phyloP scores from a whole-genome alignment of 2,888 invertebrate species.

The Cephus pulcher region DNA sequence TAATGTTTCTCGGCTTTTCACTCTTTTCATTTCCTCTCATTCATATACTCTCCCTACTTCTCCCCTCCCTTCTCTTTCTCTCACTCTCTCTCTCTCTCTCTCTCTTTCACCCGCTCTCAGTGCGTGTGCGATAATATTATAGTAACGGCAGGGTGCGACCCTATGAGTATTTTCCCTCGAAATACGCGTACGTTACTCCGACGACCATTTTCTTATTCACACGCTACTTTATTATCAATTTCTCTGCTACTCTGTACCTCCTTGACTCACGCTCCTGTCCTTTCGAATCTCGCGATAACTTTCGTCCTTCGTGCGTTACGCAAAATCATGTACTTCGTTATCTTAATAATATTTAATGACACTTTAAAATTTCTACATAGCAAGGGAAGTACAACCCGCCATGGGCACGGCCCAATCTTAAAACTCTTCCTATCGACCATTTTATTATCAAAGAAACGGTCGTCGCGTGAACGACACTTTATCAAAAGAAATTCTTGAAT shows the following conservation, averaged over 20 bases:
- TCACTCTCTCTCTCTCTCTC: constrained; percentile 17
- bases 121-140: constrained; percentile 47
- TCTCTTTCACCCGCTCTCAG: constrained; percentile 32
- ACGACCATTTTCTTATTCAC: constrained; percentile 14
- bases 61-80: constrained; percentile 4
- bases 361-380: constrained; percentile 62
- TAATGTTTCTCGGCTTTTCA: constrained; percentile 24
- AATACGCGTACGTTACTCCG: constrained; percentile 23
- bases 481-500: background rate
- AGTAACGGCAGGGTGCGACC: constrained; percentile 48
- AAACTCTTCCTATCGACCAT: constrained; percentile 9
- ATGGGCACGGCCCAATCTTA: constrained; percentile 55
- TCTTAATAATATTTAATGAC: constrained; percentile 62
- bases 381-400: constrained; percentile 51
- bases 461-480: constrained; percentile 8
- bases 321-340: constrained; percentile 43
- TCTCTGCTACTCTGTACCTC: constrained; percentile 19
- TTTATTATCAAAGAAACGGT: constrained; percentile 12
- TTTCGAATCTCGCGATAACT: constrained; percentile 27
- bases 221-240: constrained; percentile 31
- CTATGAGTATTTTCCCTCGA: constrained; percentile 49
- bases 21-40: constrained; percentile 24
- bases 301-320: constrained; percentile 33
- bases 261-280: constrained; percentile 3
- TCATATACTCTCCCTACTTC: background rate